These are phyloP conservation scores for Dicerorhinus sumatrensis DNA, from an alignment of 2,113 vertebrate species.

Conservation along the genomic window DNA sequence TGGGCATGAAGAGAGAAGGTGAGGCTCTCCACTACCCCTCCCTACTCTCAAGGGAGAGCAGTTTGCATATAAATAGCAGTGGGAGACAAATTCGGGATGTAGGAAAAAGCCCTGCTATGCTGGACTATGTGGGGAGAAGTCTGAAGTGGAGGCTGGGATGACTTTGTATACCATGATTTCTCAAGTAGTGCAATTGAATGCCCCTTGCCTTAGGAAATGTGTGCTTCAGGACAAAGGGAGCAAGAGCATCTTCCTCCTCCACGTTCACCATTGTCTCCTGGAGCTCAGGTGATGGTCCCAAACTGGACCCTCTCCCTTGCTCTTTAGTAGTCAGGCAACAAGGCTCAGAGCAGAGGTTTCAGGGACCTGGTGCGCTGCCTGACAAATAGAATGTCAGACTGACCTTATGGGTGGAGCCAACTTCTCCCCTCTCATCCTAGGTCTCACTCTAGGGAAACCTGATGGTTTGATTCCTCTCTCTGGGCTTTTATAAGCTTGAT, in stretches of 20 bases:
- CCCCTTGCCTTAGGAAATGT: neutral
- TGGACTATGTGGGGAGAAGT: neutral
- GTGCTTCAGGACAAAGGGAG: neutral
- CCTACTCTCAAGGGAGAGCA: no score
- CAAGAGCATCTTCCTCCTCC: neutral
- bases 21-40: neutral
- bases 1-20: slow-evolving; percentile 99
- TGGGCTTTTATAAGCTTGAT: neutral
- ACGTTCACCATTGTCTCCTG: rapidly evolving
- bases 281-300: neutral
- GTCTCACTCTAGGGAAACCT: neutral
- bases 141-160: neutral
- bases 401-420: neutral
- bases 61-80: rapidly evolving
- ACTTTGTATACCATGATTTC: neutral
- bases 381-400: rapidly evolving
- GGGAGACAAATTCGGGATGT: neutral
- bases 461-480: neutral
- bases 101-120: neutral
- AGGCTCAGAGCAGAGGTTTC: neutral
- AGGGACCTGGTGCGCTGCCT: neutral
- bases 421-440: neutral
- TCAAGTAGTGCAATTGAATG: rapidly evolving
- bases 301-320: rapidly evolving
- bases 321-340: neutral